These are phyloP conservation scores for Myotis brandtii DNA, from an alignment of 2,113 vertebrate species.

Conservation along the genomic window DNA sequence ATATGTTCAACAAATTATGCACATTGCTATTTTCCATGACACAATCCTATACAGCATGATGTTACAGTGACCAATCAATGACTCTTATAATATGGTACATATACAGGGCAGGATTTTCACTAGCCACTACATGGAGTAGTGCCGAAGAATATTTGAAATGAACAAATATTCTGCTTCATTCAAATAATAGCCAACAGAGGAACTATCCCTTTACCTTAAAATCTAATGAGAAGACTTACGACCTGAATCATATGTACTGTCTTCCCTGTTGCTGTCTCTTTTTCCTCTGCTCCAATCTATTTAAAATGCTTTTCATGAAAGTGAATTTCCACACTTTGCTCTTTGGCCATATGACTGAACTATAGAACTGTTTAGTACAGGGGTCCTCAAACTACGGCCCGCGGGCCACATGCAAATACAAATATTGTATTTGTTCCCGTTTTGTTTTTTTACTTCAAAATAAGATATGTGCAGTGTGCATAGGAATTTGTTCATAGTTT, in stretches of 20 bases:
- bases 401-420: no score
- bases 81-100: not conserved
- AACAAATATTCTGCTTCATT: not conserved
- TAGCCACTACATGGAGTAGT: not conserved
- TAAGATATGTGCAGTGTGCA: no score
- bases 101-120: not conserved
- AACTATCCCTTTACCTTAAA: not conserved
- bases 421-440: no score
- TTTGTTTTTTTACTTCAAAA: no score
- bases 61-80: not conserved
- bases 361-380: not conserved
- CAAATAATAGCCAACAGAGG: not conserved
- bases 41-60: not conserved
- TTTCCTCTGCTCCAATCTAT: not conserved
- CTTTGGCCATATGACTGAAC: not conserved
- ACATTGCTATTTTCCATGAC: not conserved
- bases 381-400: no score
- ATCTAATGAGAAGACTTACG: not conserved
- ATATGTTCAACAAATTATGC: not conserved
- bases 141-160: not conserved
- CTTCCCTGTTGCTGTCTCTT: not conserved
- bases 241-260: not conserved
- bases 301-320: slow-evolving; percentile 33
- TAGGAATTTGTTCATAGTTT: no score
- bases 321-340: not conserved